These are phyloP conservation scores for Oophaga sylvatica DNA, from an alignment of 2,797 vertebrate species.

Conservation along the genomic window DNA sequence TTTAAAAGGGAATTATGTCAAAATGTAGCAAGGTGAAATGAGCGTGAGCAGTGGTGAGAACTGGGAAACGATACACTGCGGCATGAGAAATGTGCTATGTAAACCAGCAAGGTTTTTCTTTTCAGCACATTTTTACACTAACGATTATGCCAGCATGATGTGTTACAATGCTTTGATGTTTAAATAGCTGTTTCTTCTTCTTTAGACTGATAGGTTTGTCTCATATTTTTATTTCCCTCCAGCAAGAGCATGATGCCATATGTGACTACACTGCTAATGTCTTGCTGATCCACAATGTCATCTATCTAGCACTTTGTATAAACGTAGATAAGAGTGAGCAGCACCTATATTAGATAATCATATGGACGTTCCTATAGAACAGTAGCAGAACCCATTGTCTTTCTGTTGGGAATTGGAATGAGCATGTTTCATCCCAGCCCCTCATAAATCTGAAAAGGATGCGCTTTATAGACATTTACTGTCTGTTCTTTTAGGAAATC, in stretches of 20 bases:
- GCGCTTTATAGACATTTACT: too few relatives aligned
- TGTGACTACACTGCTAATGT: conserved; percentile 8
- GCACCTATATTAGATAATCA: not conserved
- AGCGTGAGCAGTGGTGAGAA: not conserved
- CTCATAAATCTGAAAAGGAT: not conserved
- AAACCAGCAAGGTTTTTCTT: conserved; percentile 4
- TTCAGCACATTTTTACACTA: conserved; percentile 45
- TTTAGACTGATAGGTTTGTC: conserved; percentile 33
- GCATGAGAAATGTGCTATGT: conserved; percentile 30
- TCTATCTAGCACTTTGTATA: not conserved
- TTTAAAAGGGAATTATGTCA: conserved; percentile 15
- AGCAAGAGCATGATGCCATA: conserved; percentile 10
- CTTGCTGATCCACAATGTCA: not conserved
- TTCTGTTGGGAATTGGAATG: not conserved
- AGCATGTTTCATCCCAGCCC: not conserved
- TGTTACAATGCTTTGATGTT: conserved; percentile 44
- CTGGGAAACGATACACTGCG: conserved; percentile 1
- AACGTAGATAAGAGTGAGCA: not conserved
- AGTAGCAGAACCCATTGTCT: not conserved
- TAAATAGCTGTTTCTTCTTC: conserved; percentile 38
- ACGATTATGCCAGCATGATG: conserved; percentile 34
- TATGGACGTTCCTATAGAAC: not conserved
- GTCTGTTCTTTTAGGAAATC: too few relatives aligned
- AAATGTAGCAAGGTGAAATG: not conserved
- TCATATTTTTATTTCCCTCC: conserved; percentile 33